Conservation (phyloP, 30 jellyfish, hydroid and myxozoan species). For the Pseudorhiza aurosa region DNA sequence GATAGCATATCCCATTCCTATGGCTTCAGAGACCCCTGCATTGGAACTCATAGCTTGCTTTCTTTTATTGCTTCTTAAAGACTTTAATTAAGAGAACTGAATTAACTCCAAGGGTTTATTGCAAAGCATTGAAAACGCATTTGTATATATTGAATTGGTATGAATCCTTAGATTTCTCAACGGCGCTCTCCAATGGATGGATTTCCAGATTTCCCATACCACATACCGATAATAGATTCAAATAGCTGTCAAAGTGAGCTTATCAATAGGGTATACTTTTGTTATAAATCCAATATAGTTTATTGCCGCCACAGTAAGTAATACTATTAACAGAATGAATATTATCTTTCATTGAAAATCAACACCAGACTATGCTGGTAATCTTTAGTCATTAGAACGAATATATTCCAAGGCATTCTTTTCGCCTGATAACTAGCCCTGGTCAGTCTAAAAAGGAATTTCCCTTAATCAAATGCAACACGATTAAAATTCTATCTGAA, state of each 20-base stretch:
- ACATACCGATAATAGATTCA: not conserved
- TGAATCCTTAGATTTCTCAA: not conserved
- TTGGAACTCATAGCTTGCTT: not conserved
- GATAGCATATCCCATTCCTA: too few relatives aligned
- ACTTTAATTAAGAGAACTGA: not conserved
- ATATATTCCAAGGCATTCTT: not conserved
- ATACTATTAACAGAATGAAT: not conserved
- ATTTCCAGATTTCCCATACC: slow-evolving; percentile 5
- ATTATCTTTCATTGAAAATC: not conserved
- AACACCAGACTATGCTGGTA: not conserved
- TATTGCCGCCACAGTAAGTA: not conserved
- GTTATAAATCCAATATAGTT: not conserved
- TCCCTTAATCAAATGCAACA: too few relatives aligned
- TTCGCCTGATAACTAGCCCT: too few relatives aligned
- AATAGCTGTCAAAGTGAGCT: not conserved
- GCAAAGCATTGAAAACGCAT: not conserved
- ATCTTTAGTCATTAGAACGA: not conserved
- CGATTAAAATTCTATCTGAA: too few relatives aligned
- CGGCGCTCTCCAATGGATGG: not conserved
- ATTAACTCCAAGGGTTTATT: not conserved
- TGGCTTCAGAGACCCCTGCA: too few relatives aligned
- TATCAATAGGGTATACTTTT: not conserved
- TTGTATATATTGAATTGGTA: not conserved
- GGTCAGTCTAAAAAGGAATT: too few relatives aligned
- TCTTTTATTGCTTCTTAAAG: not conserved